Percentiles rank a stretch among this genome's conserved stretches.
These are phyloP conservation scores for Muntiacus muntjak DNA, from an alignment of 2,113 vertebrate species.

Conservation along the genomic window DNA sequence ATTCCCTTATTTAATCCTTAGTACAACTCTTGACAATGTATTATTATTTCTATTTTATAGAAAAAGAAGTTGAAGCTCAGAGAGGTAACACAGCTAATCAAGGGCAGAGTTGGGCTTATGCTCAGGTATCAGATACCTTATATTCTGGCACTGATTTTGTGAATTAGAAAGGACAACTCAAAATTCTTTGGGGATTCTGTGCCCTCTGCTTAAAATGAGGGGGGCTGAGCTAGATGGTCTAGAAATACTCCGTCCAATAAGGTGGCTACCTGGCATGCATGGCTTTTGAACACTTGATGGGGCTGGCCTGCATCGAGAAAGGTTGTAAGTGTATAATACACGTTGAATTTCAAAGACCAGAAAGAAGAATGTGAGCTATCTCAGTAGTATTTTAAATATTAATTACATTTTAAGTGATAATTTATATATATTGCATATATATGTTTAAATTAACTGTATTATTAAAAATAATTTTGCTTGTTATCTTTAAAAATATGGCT, in stretches of 20 bases:
- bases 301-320: background rate
- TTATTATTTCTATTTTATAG: background rate
- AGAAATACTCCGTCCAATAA: background rate
- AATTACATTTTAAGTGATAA: background rate
- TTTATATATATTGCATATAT: background rate
- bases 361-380: background rate
- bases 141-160: background rate
- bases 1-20: background rate
- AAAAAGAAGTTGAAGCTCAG: background rate
- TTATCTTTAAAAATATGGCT: background rate
- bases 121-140: background rate
- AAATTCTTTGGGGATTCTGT: background rate
- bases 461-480: background rate
- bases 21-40: background rate
- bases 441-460: background rate
- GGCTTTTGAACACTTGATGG: no score
- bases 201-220: background rate
- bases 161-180: background rate
- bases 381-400: background rate
- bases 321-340: background rate
- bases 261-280: fast-evolving
- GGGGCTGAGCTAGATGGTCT: fast-evolving
- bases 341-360: background rate
- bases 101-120: background rate
- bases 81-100: background rate